Evolutionary conservation across 2,113 vertebrate species (phyloP), one percentile per base, ranked within the genome.

Genomic region (Megaleporinus macrocephalus): DNA sequence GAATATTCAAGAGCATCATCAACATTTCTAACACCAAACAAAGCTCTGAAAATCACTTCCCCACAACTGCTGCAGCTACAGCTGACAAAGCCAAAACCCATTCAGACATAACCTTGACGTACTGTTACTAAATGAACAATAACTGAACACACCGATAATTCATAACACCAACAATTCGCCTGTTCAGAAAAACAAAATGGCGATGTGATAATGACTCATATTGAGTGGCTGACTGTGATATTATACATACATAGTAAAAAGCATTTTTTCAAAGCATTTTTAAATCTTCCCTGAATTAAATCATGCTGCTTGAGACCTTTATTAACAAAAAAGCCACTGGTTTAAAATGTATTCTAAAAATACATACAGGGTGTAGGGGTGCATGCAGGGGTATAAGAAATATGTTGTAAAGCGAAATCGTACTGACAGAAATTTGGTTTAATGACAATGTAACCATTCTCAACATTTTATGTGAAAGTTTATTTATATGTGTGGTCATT

Each of bases 1-100:
- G 79, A 81, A 72, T 81, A 81, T 81, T 81, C 73, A 81, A 68
- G 79, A 75, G 71, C 44, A 47, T 68, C 72, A 55, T 47, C 68
- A 62, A 57, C 79, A 81, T 66, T 57, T 80, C 57, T 75, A 75
- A 53, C 79, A 81, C 62, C 72, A 68, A 81, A 81, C 72, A 81
- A 68, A 68, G 72, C 79, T 55, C 70, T 68, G 61, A 55, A 62
- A 81, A 75, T 27, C 33, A 47, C n/a, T 68, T 51, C 33, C 49
- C 44, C 59, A 66, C 55, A 74, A 81, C 47, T 66, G 55, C 30
- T 68, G 62, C 4, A 51, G 22, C 70, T 73, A 72, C 36, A 2
- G 20, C 78, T 80, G 55, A 49, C 51, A 49, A 51, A 55, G 27
- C 26, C 73, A 61, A 76, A 33, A 16, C 44, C 29, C 62, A 65